These are phyloP conservation scores for Volucella bombylans DNA, from an alignment of 2,888 invertebrate genomes.

Conservation along the genomic window DNA sequence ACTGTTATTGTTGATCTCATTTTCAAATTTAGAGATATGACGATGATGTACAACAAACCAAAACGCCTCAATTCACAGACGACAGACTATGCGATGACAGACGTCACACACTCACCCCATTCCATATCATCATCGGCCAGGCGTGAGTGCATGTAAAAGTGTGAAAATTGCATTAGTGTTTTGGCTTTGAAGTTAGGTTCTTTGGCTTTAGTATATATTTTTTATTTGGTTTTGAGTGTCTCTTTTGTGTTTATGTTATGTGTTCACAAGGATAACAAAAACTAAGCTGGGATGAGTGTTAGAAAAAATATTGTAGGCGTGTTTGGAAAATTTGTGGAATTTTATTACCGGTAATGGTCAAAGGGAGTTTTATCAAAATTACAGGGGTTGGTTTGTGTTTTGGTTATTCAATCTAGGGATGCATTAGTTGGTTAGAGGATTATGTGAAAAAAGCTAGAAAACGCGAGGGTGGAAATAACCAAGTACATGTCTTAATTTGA, in stretches of 20 bases:
- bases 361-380: slow-evolving; percentile 13
- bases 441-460: slow-evolving; percentile 8
- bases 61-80: slow-evolving; percentile 31
- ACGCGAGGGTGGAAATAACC: background rate
- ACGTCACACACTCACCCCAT: background rate
- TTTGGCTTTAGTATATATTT: slow-evolving; percentile 2
- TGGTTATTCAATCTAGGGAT: slow-evolving; percentile 22
- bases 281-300: slow-evolving; percentile 5
- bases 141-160: slow-evolving; percentile 65
- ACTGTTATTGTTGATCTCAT: slow-evolving; percentile 72
- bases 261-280: slow-evolving; percentile 35
- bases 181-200: slow-evolving; percentile 64
- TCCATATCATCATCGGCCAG: background rate
- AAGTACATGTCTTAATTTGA: too few species aligned
- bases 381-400: slow-evolving; percentile 26
- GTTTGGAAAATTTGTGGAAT: slow-evolving; percentile 57
- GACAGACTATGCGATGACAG: background rate
- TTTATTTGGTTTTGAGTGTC: slow-evolving; percentile 17
- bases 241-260: slow-evolving; percentile 17
- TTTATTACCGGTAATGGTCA: slow-evolving; percentile 49
- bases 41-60: slow-evolving; percentile 67
- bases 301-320: slow-evolving; percentile 38
- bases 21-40: slow-evolving; percentile 71
- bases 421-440: slow-evolving; percentile 32
- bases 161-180: slow-evolving; percentile 71